A percentile compares a stretch with the other conserved stretches of the same genome.
Evolutionary conservation across 2,797 vertebrate genomes (phyloP).

Genomic region (Ceryle rudis): DNA sequence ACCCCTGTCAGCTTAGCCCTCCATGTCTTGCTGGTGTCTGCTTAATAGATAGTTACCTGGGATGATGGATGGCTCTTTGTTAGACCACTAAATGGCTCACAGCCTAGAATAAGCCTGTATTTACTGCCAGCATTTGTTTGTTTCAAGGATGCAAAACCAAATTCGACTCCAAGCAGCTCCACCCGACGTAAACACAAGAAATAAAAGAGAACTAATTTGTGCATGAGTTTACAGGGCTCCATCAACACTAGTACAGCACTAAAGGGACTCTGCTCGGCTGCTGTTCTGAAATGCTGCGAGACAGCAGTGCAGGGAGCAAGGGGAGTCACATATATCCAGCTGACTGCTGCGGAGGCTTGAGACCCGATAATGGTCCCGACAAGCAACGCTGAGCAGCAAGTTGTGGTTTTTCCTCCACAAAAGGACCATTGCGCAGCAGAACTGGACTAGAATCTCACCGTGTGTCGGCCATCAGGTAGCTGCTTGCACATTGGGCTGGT

Average conservation of each 20-base stretch:
- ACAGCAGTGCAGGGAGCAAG: background rate
- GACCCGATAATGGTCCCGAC: background rate
- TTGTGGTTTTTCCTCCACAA: background rate
- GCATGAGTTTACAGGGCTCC: conserved; percentile 54
- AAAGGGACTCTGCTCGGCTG: background rate
- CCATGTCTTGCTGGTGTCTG: conserved; percentile 73
- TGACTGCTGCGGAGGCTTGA: background rate
- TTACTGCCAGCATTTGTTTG: conserved; percentile 50
- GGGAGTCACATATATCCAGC: background rate
- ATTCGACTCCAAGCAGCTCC: conserved; percentile 31
- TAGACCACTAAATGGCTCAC: conserved; percentile 56
- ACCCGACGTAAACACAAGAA: conserved; percentile 32
- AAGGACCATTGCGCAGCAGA: background rate
- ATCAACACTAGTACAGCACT: background rate
- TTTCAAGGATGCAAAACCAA: conserved; percentile 63
- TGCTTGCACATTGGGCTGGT: background rate
- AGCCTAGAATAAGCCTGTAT: conserved; percentile 44
- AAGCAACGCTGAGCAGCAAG: background rate
- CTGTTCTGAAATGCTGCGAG: background rate
- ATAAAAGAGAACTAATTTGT: conserved; percentile 62
- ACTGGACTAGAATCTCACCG: background rate
- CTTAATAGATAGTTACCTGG: conserved; percentile 74
- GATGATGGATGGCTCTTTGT: conserved; percentile 56
- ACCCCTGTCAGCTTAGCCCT: conserved; percentile 68
- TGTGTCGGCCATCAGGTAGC: background rate